A percentile compares a stretch with the other conserved stretches of the same genome.
Conservation (phyloP, 2,113 vertebrate species). For the Microcebus ravelobensis region DNA sequence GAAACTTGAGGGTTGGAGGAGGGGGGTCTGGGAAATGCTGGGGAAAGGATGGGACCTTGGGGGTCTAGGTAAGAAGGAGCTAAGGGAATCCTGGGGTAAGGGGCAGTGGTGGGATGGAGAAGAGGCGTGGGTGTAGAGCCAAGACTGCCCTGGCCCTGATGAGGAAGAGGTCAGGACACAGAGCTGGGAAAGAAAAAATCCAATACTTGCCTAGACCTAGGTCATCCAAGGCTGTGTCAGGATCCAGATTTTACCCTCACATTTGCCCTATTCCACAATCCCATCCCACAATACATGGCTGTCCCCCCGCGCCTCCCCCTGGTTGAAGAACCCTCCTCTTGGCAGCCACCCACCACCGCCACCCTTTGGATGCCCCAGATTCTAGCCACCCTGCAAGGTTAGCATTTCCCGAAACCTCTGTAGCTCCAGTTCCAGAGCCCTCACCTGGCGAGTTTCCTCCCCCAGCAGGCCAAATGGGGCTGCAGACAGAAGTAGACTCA, state of each 20-base stretch:
- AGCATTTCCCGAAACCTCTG: not conserved
- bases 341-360: not conserved
- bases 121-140: not conserved
- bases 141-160: not conserved
- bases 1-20: not conserved
- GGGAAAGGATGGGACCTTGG: not conserved
- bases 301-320: not conserved
- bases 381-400: not conserved
- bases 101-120: not conserved
- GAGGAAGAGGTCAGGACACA: not conserved
- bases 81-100: not conserved
- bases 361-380: not conserved
- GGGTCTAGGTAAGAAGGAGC: not conserved
- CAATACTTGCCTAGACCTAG: not conserved
- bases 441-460: slow-evolving; percentile 75
- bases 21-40: not conserved
- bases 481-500: slow-evolving; percentile 45
- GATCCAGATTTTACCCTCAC: not conserved
- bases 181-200: not conserved
- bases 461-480: slow-evolving; percentile 33
- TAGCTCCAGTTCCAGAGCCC: not conserved
- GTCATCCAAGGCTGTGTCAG: not conserved
- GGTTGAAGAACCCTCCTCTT: not conserved
- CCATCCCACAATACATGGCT: not conserved
- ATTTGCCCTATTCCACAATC: not conserved